phyloP scores from a whole-genome alignment of 2,113 vertebrate genomes.

The Mastomys coucha region DNA sequence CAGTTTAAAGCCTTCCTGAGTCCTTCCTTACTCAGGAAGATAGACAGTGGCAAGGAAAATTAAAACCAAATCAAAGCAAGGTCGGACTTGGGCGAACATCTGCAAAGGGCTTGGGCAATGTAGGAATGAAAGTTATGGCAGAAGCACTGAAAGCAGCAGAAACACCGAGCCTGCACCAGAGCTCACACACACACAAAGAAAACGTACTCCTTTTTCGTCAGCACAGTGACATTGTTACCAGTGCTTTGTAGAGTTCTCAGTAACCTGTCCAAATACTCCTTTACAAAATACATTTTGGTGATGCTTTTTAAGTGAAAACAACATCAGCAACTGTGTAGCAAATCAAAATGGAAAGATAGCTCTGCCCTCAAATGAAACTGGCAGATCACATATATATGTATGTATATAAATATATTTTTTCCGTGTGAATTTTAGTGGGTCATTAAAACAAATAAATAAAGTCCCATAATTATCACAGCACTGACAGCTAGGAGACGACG shows the following conservation, averaged over 20 bases:
- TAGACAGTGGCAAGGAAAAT: not conserved
- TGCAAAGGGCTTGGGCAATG: not conserved
- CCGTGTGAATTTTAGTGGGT: not conserved
- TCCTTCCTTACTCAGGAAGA: not conserved
- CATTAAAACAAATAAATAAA: not conserved
- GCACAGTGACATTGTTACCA: too few relatives aligned
- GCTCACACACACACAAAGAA: not conserved
- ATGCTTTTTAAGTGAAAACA: not conserved
- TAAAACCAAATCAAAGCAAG: not conserved
- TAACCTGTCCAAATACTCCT: not conserved
- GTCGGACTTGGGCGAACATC: not conserved
- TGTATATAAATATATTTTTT: not conserved
- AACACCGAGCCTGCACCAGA: not conserved
- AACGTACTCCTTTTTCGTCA: fast-evolving
- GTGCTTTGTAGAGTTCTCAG: not conserved
- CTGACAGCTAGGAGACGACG: not conserved
- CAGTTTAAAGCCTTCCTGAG: too few relatives aligned
- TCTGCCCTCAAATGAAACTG: not conserved
- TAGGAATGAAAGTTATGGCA: not conserved
- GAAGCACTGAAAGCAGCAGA: not conserved
- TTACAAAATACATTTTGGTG: not conserved
- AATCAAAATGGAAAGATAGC: not conserved
- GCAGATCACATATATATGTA: too few relatives aligned
- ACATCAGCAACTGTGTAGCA: not conserved
- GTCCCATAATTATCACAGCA: not conserved